Evolutionary conservation across 2,888 invertebrate genomes (phyloP).

Genomic region (Pachymerium ferrugineum): DNA sequence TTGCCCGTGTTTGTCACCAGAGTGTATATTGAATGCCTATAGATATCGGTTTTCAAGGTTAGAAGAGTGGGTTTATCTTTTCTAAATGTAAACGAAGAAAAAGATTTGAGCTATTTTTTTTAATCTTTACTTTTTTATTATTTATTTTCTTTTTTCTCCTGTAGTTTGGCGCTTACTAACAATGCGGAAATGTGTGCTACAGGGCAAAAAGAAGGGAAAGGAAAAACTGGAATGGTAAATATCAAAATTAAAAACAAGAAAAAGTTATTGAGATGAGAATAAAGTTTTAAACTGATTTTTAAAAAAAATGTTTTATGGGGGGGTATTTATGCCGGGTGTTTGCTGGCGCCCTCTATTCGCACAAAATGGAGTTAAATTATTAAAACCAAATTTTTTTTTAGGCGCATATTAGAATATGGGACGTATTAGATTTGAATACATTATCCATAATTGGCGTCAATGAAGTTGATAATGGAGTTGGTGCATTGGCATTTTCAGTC

Average conservation of each 20-base stretch:
- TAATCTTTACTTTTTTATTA: neutral
- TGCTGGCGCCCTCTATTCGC: too few relatives aligned
- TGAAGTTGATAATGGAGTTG: conserved; percentile 77
- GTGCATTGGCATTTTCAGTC: conserved; percentile 80
- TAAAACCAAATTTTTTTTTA: conserved; percentile 32
- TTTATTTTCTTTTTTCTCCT: too few relatives aligned
- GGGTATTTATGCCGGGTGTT: too few relatives aligned
- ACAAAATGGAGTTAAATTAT: too few relatives aligned
- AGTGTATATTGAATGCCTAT: neutral
- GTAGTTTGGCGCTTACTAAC: conserved; percentile 85
- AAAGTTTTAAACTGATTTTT: neutral
- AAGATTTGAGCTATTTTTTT: neutral
- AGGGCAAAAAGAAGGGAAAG: conserved; percentile 59
- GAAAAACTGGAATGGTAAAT: conserved; percentile 35
- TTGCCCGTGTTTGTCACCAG: neutral
- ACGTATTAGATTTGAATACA: conserved; percentile 79
- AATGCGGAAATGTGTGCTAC: conserved; percentile 82
- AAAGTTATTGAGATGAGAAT: neutral
- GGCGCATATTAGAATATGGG: conserved; percentile 82
- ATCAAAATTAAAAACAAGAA: neutral
- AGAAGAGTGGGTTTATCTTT: too few relatives aligned
- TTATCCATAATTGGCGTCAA: conserved; percentile 87
- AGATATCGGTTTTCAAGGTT: too few relatives aligned
- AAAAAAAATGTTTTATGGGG: neutral
- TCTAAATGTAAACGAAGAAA: too few relatives aligned